Percentiles rank a stretch among this genome's conserved stretches.
Conservation (phyloP, 92 coral and sea anemone species). For the Phenganax stokvisi region DNA sequence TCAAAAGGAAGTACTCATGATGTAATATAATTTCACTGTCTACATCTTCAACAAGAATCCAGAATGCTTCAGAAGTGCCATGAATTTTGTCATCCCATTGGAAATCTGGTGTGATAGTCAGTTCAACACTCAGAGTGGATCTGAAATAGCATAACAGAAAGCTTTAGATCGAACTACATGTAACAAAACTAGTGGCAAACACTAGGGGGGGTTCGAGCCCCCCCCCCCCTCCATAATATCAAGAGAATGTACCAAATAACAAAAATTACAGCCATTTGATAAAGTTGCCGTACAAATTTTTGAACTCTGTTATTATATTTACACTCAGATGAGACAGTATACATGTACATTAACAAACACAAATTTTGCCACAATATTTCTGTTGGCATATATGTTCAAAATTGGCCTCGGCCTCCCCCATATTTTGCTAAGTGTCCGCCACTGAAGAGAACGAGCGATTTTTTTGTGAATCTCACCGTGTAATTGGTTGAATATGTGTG, state of each 20-base stretch:
- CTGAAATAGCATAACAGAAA: conserved; percentile 33
- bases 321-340: too few relatives aligned
- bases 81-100: conserved; percentile 99
- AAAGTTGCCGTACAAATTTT: too few relatives aligned
- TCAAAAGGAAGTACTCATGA: conserved; percentile 91
- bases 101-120: conserved; percentile 93
- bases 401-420: too few relatives aligned
- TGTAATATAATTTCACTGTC: conserved; percentile 95
- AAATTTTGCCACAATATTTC: too few relatives aligned
- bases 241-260: too few relatives aligned
- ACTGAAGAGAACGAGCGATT: not conserved
- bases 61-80: conserved; percentile 93
- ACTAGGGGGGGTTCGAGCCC: too few relatives aligned
- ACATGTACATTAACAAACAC: too few relatives aligned
- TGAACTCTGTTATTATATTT: too few relatives aligned
- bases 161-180: not conserved
- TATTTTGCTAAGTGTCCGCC: too few relatives aligned
- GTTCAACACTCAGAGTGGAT: conserved; percentile 90
- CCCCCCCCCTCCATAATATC: too few relatives aligned
- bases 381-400: too few relatives aligned
- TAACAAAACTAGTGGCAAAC: not conserved
- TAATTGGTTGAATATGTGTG: conserved; percentile 96
- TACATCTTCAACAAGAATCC: conserved; percentile 98
- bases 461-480: conserved; percentile 53
- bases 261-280: too few relatives aligned